These are phyloP conservation scores for Laticauda laticaudata DNA, from an alignment of 2,113 vertebrate genomes.

Conservation along the genomic window DNA sequence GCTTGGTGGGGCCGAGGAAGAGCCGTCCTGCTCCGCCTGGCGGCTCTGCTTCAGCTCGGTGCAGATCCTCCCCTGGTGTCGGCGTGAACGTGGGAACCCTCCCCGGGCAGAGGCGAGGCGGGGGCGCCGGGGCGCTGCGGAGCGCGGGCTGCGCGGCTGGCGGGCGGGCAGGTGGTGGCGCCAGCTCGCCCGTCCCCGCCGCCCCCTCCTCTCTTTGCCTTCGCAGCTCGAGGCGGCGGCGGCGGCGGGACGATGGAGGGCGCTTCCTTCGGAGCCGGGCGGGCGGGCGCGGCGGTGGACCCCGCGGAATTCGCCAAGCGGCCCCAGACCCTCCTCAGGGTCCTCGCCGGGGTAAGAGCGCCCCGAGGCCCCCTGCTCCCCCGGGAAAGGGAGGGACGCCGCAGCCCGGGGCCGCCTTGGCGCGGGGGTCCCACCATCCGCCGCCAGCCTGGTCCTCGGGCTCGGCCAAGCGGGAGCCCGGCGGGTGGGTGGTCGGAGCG, in stretches of 20 bases:
- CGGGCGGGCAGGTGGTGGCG: neutral
- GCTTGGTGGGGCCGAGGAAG: neutral
- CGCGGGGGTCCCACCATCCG: neutral
- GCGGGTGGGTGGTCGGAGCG: neutral
- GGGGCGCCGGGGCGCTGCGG: slow-evolving; percentile 33
- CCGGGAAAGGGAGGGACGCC: neutral
- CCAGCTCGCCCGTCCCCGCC: neutral
- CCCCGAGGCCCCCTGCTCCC: neutral
- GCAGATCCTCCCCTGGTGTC: neutral
- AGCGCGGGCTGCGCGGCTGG: neutral
- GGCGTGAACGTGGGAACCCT: too few relatives aligned
- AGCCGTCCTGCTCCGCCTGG: neutral
- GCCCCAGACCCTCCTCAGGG: slow-evolving; percentile 89
- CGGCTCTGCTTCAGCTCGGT: neutral
- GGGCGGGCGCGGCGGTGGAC: slow-evolving; percentile 82
- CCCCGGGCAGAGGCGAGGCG: neutral
- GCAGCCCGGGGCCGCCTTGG: neutral
- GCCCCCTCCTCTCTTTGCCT: neutral
- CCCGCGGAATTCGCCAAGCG: slow-evolving; percentile 84
- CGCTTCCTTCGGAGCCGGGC: slow-evolving; percentile 90
- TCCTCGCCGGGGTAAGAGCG: slow-evolving; percentile 85
- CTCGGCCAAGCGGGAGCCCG: neutral
- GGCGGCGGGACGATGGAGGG: slow-evolving; percentile 81
- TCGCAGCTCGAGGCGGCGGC: neutral
- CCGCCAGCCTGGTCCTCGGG: neutral